Evolutionary conservation across 2,888 invertebrate species (phyloP), one percentile per base, ranked within the genome.

Genomic region (Nomada ferruginata): DNA sequence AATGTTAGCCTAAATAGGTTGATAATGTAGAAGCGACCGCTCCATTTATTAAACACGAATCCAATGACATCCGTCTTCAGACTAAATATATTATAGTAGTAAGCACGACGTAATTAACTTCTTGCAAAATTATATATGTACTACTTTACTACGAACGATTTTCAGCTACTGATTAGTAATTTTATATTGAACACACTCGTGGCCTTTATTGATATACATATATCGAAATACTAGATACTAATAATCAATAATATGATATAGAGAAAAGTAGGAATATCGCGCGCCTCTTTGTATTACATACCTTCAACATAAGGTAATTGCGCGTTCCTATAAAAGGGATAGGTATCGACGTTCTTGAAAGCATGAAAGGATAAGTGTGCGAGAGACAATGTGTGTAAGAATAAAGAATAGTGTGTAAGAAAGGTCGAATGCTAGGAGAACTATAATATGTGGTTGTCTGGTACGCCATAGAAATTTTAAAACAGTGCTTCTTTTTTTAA

Each of bases 141-240:
- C 63, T 85, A 85, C 82, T 86, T 87, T 89, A 88, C 83, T 87
- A 84, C 72, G 85, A 79, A 82, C 81, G 84, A 85, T 68, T 83
- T 89, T 90, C 66, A 86, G 89, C 88, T 90, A 89, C 87, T 87
- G 85, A 89, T 90, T 90, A 91, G 90, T 89, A 86, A 91, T 93
- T 92, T 92, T 93, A 92, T 91, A 92, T 90, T 89, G 85, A 91
- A 90, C 86, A 92, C 91, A 92, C 91, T 91, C 87, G 92, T 93
- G 93, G 93, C 93, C 93, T 93, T 93, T 89, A 90, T 91, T 87
- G 82, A 89, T 91, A 91, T 89, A 90, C 80, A 90, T 86, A 85
- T 77, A 85, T 85, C 76, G 76, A 85, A 85, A 65, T 84, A 82
- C 47, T 83, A 83, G 83, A 79, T 79, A 83, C 79, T 82, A 83